These are phyloP conservation scores for Polietes domitor DNA, from an alignment of 2,888 invertebrate species.

Conservation along the genomic window DNA sequence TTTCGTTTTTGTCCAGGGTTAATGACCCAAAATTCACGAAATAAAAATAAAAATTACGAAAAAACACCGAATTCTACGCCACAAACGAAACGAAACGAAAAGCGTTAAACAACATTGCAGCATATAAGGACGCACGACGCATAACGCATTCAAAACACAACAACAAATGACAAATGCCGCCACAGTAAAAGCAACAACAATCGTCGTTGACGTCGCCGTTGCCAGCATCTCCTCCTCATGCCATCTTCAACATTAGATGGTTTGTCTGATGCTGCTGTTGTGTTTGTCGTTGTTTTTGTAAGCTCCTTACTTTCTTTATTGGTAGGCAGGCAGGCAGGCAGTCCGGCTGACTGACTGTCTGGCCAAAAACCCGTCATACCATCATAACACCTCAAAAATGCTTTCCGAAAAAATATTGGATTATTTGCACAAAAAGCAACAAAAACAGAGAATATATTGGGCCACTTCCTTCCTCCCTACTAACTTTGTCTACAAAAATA, in stretches of 20 bases:
- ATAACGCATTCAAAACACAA: not conserved
- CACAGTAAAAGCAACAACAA: constrained; percentile 17
- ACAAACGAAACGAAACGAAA: constrained; percentile 32
- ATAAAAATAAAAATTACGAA: constrained; percentile 31
- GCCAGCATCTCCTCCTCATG: constrained; percentile 13
- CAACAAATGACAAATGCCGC: constrained; percentile 12
- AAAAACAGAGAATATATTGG: no score
- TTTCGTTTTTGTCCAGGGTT: constrained; percentile 77
- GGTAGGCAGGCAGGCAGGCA: no score
- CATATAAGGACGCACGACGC: no score
- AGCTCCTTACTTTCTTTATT: not conserved
- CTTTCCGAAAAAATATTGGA: no score
- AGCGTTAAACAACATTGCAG: constrained; percentile 55
- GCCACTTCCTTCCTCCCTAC: no score
- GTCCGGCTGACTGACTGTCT: no score
- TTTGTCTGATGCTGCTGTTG: not conserved
- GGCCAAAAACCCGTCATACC: no score
- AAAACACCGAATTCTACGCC: constrained; percentile 41
- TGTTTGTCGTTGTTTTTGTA: constrained; percentile 13
- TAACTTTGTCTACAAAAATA: no score
- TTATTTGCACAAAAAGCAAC: no score
- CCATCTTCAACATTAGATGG: constrained; percentile 42
- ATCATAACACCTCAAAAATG: no score
- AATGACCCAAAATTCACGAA: constrained; percentile 77
- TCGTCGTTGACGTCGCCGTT: not conserved